Base-by-base conservation (phyloP, 2,888 invertebrate genomes). In the Escarpia spicata region DNA sequence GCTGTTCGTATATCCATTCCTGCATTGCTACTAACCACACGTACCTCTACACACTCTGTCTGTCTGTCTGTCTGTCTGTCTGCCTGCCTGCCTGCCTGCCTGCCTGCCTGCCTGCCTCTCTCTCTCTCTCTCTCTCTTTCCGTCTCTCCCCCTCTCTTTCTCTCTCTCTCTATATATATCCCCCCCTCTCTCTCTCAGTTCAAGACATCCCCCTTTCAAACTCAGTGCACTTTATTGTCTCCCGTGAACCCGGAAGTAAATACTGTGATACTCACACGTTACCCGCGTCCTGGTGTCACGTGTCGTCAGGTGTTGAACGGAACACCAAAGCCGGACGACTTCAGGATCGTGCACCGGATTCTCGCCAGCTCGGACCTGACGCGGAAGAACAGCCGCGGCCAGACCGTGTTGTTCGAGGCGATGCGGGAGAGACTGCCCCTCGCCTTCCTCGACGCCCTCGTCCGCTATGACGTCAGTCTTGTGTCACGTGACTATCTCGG, bases 401-500 rank as follows among this genome's bases (percentile, higher is more conserved):
- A 95, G 92, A 95, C 95, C 8, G 94, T 95, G 15, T 94, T 96
- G 26, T 95, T 95, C 93, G 94, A 95, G 92, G 95, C 95, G 26
- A 94, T 96, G 3, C 91, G 93, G 43, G 93, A 94, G 10, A 93
- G 95, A 90, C 94, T 95, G 92, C 93, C 95, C 44, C 94, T 94
- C 31, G 93, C 93, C 44, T 91, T 93, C 60, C 44, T 93, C 43
- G 60, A 60, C 31, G 92, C 60, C 12, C 90, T 93, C 19, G 43
- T 93, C 12, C 90, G 37, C n/a, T 91, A 92, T 12, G 93, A 92
- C 43, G 92, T 92, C 19, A 91, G 92, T 37, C 19, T 93, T 12
- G 90, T 90, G 37, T 89, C 92, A 44, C 90, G 93, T 15, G 93
- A 93, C 90, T 90, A 92, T n/a, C 92, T 91, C 12, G 93, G 93